Evolutionary conservation across 2,113 vertebrate species (phyloP), one percentile per base, ranked within the genome.

Genomic region (Calonectris borealis): DNA sequence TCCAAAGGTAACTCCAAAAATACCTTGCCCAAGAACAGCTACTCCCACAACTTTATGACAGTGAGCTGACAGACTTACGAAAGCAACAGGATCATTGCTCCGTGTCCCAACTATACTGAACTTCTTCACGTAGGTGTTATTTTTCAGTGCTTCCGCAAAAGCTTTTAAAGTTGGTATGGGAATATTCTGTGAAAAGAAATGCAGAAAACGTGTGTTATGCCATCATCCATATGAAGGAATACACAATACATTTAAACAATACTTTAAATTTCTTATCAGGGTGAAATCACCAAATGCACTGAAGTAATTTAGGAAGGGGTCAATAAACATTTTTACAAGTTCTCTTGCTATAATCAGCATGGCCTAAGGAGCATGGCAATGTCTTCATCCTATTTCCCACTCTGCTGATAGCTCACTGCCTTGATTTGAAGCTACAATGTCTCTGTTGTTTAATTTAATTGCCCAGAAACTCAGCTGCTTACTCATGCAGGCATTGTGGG

Each of bases 101-200:
- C 99, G 98, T 44, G 99, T 99, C 93, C 99, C 99, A 77, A 99
- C 99, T 11, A 99, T 99, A 97, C 99, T 99, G 96, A 99, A 98
- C 94, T 99, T 99, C 95, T 99, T 99, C 94, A 99, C 99, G 0
- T 98, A 97, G 0, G 97, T 97, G 98, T 99, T 99, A 68, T 97
- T 98, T 60, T 98, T 99, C 97, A 99, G 97, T 0, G 99, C 99
- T 80, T 99, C 99, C 0, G 99, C 99, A 20, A 99, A 99, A 1
- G 98, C 99, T 97, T 99, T 99, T 96, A 99, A 97, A 60, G 98
- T 99, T 32, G 98, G 98, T 66, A 99, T 96, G 49, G 99, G 99
- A 96, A 99, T 99, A 95, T 99, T 99, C 99, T 99, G 96, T 49
- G 70, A 94, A 87, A 73, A 58, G 72, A 92, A 95, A 95, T 40